phyloP scores from a whole-genome alignment of 37 sponge, comb jelly and placozoan genomes.

The Dysidea cf. avara region DNA sequence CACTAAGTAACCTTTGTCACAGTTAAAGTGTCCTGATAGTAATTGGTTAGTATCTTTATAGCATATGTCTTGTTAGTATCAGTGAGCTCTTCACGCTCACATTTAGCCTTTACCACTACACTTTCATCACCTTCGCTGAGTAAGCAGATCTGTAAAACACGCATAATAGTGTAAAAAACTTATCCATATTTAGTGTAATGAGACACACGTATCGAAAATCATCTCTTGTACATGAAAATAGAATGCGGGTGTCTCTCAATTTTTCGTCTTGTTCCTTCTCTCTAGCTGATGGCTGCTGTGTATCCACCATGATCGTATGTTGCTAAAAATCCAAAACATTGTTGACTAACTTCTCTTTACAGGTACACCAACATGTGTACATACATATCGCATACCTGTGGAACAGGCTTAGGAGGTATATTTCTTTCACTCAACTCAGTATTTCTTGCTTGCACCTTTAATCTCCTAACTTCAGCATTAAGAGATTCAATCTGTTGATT shows the following conservation, averaged over 20 bases:
- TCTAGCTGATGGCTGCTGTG: not conserved
- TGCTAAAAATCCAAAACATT: not conserved
- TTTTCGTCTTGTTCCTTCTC: conserved; percentile 32
- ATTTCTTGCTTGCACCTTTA: too few species aligned
- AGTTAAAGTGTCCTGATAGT: conserved; percentile 38
- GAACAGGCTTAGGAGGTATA: not conserved
- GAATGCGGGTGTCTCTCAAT: conserved; percentile 72
- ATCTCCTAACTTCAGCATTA: not conserved
- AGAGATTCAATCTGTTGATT: conserved; percentile 5
- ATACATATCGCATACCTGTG: not conserved
- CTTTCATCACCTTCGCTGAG: conserved; percentile 47
- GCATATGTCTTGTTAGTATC: conserved; percentile 57
- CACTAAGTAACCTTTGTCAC: conserved; percentile 53
- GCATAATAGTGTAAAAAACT: too few species aligned
- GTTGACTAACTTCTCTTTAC: not conserved
- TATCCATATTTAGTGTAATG: too few species aligned
- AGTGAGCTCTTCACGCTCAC: conserved; percentile 35
- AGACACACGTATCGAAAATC: conserved; percentile 76
- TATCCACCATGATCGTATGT: not conserved
- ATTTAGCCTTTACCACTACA: conserved; percentile 55
- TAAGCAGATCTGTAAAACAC: conserved; percentile 28
- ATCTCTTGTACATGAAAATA: conserved; percentile 71
- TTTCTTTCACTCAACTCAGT: not conserved
- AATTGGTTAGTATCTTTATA: conserved; percentile 70
- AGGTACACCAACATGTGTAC: too few species aligned